Evolutionary conservation across 2,797 vertebrate genomes (phyloP).

Genomic region (Buphagus erythrorhynchus): DNA sequence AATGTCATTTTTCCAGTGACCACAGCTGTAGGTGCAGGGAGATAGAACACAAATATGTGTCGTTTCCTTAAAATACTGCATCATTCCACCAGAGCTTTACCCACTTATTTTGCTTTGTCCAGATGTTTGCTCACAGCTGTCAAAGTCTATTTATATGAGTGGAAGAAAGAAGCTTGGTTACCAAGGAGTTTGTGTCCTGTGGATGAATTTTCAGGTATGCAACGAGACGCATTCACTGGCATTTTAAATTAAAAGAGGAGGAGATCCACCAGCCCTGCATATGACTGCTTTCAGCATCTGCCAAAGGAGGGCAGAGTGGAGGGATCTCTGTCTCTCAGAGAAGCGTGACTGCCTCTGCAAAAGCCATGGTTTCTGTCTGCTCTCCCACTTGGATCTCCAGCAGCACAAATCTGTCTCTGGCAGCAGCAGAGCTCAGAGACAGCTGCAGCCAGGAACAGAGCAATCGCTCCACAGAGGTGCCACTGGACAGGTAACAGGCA

Average conservation of each 20-base stretch:
- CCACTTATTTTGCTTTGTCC: not conserved
- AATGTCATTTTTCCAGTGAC: not conserved
- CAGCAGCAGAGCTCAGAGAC: not conserved
- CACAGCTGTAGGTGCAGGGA: not conserved
- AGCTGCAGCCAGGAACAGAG: not conserved
- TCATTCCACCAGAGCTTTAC: not conserved
- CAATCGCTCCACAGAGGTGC: not conserved
- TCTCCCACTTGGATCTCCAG: not conserved
- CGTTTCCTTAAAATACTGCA: not conserved
- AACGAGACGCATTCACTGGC: not conserved
- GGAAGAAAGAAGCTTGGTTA: not conserved
- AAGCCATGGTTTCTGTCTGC: not conserved
- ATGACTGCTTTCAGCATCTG: not conserved
- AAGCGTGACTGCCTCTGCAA: not conserved
- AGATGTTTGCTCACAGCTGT: not conserved
- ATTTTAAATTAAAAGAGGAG: not conserved
- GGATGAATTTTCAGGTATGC: not conserved
- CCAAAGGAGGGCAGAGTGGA: no score
- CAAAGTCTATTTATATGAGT: not conserved
- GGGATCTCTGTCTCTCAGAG: fast-evolving
- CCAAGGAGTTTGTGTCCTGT: not conserved
- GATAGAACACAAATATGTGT: not conserved
- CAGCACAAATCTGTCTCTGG: not conserved
- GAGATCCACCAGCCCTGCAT: fast-evolving
- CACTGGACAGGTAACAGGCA: not conserved